These are phyloP conservation scores for Perccottus glenii DNA, from an alignment of 2,113 vertebrate genomes.

Conservation along the genomic window DNA sequence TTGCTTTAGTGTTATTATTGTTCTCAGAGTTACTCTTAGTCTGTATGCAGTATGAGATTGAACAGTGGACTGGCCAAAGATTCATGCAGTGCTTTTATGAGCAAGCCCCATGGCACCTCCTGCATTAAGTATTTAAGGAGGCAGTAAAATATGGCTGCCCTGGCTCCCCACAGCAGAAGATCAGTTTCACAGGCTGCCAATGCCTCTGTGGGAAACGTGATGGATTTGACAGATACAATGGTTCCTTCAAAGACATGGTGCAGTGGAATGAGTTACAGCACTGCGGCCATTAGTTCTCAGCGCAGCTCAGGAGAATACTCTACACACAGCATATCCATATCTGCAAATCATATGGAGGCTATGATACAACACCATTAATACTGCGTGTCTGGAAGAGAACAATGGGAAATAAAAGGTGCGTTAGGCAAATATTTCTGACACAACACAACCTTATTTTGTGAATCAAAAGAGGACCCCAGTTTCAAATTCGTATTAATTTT, in stretches of 20 bases:
- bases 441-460: too few species aligned
- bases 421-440: too few species aligned
- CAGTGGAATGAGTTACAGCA: slow-evolving; percentile 60
- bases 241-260: slow-evolving; percentile 69
- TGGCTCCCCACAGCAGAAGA: slow-evolving; percentile 70
- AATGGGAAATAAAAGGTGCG: background rate
- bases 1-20: too few species aligned
- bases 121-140: slow-evolving; percentile 76
- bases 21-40: too few species aligned
- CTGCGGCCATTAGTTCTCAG: slow-evolving; percentile 48
- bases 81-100: slow-evolving; percentile 59
- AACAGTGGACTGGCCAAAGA: slow-evolving; percentile 43
- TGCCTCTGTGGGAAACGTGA: slow-evolving; percentile 67
- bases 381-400: background rate
- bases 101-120: slow-evolving; percentile 58
- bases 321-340: background rate
- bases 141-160: slow-evolving; percentile 68
- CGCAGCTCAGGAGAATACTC: slow-evolving; percentile 27
- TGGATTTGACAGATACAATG: slow-evolving; percentile 75
- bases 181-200: slow-evolving; percentile 75
- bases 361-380: background rate
- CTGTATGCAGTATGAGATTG: slow-evolving; percentile 40
- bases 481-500: too few species aligned
- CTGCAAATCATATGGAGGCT: background rate
- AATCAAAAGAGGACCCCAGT: too few species aligned